Evolutionary conservation across 2,797 vertebrate genomes (phyloP), one percentile per base, ranked within the genome.

Genomic region (Manis javanica): DNA sequence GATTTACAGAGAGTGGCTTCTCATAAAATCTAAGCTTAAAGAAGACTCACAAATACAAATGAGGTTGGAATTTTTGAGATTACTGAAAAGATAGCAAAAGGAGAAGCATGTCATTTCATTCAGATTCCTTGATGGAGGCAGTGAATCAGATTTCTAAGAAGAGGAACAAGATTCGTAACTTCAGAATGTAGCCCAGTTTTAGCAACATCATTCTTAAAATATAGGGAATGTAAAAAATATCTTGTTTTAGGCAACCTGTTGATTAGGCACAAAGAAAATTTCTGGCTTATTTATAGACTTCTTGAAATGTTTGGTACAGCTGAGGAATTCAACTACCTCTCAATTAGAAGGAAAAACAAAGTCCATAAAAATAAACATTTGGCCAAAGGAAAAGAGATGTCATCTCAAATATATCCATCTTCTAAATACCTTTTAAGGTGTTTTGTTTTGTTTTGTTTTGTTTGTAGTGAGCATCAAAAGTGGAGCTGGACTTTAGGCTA

Each of bases 251-350:
- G 79, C 86, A 96, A 90, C 53, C 24, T 97, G 94, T 96, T 97
- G 96, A 97, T 96, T 95, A 93, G 53, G 57, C 53, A 78, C 63
- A 78, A 94, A 96, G 92, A 95, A 97, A 96, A 94, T 57, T 94
- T 84, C 78, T 94, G 61, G 14, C 34, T 91, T 97, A 96, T 95
- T 97, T 97, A 95, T 97, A 97, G 94, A 87, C 39, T 49, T 78
- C 83, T 92, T 57, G 71, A 95, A 88, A 94, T 83, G 77, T 89
- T 92, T 68, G 51, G 29, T 37, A 77, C 46, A 93, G 87, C 84
- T 87, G 55, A 97, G 69, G 83, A 85, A 86, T 68, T 94, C 75
- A 95, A 42, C 87, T 72, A 91, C 89, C 94, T 97, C 78, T 91
- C 87, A 97, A 97, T 97, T 97, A 53, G 92, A 95, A 95, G 46